phyloP scores from a whole-genome alignment of 2,113 vertebrate genomes.

The Aleadryas rufinucha region DNA sequence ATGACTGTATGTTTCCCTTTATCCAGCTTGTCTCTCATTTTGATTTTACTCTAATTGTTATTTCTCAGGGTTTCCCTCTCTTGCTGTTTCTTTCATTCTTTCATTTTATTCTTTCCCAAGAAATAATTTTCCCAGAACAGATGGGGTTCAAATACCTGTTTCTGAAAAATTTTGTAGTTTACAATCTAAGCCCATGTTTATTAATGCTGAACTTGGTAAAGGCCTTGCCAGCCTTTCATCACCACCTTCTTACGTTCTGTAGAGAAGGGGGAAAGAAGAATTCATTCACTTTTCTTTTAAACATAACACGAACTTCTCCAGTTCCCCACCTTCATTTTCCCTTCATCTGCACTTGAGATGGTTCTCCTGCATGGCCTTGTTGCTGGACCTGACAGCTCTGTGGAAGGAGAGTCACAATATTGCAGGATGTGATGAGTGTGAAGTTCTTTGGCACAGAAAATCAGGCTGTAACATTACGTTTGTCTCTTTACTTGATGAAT shows the following conservation, averaged over 20 bases:
- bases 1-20: background rate
- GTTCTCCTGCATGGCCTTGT: background rate
- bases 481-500: background rate
- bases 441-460: background rate
- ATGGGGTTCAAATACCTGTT: background rate
- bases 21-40: background rate
- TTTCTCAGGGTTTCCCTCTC: background rate
- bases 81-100: background rate
- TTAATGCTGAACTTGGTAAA: background rate
- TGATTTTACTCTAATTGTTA: background rate
- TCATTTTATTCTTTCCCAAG: background rate
- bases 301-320: background rate
- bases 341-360: background rate
- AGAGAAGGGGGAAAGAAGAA: background rate
- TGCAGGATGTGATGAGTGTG: background rate
- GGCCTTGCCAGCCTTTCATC: background rate
- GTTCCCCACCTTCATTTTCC: background rate
- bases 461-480: background rate
- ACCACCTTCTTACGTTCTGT: background rate
- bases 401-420: background rate
- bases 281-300: background rate
- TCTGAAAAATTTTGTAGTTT: background rate
- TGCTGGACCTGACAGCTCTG: constrained; percentile 1
- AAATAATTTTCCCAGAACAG: background rate
- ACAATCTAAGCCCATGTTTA: background rate